phyloP scores from a whole-genome alignment of 2,797 vertebrate species.

The Falco rusticolus region DNA sequence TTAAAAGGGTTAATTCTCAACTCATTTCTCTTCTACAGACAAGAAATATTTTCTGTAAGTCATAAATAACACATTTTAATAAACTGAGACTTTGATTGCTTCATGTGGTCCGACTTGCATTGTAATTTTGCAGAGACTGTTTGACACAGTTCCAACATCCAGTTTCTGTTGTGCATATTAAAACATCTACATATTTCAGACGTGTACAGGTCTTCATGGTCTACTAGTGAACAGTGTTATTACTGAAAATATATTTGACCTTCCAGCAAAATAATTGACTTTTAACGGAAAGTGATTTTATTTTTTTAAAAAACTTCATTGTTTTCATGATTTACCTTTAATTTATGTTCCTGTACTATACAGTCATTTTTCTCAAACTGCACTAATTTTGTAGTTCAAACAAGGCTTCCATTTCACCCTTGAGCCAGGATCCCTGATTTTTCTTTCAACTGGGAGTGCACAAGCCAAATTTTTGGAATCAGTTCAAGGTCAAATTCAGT shows the following conservation, averaged over 20 bases:
- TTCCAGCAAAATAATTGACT: conserved; percentile 62
- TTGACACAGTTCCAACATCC: conserved; percentile 68
- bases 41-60: conserved; percentile 73
- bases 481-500: conserved; percentile 46
- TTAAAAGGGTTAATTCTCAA: conserved; percentile 71
- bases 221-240: conserved; percentile 66
- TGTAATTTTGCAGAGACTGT: conserved; percentile 64
- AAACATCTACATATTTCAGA: conserved; percentile 65
- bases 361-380: conserved; percentile 48
- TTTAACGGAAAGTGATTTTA: conserved; percentile 58
- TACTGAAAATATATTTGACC: conserved; percentile 62
- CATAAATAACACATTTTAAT: conserved; percentile 79
- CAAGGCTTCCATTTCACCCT: conserved; percentile 44
- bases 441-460: conserved; percentile 36
- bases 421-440: conserved; percentile 19
- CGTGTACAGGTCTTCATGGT: conserved; percentile 70
- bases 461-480: conserved; percentile 6
- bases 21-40: conserved; percentile 63
- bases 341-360: conserved; percentile 35
- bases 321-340: conserved; percentile 67
- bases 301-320: conserved; percentile 48
- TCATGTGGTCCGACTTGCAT: conserved; percentile 67
- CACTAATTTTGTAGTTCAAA: conserved; percentile 47
- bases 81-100: conserved; percentile 73
- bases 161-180: conserved; percentile 58